Evolutionary conservation across 2,888 invertebrate genomes (phyloP).

Genomic region (Drosophila kuntzei): DNA sequence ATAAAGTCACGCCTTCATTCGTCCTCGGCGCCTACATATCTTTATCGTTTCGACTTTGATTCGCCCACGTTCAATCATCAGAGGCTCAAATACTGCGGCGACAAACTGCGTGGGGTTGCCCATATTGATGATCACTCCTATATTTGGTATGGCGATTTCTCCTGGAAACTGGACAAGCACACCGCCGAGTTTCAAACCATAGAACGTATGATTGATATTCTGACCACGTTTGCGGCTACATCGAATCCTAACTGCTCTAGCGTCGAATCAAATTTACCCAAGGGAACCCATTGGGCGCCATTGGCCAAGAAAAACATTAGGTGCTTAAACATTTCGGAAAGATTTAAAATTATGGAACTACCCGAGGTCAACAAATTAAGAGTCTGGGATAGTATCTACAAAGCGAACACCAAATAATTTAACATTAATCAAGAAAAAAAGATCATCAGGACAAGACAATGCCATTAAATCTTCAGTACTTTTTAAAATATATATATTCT

Average conservation of each 20-base stretch:
- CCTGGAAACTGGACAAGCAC: conserved; percentile 74
- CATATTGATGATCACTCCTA: conserved; percentile 85
- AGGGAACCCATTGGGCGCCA: conserved; percentile 55
- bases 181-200: conserved; percentile 82
- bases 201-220: conserved; percentile 82
- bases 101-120: conserved; percentile 77
- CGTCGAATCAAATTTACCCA: conserved; percentile 21
- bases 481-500: background rate
- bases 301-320: conserved; percentile 58
- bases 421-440: background rate
- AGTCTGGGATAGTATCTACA: conserved; percentile 79
- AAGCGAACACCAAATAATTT: conserved; percentile 12
- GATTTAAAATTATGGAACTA: conserved; percentile 72
- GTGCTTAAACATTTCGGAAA: conserved; percentile 79
- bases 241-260: conserved; percentile 80
- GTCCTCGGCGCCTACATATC: conserved; percentile 75
- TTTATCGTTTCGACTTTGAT: conserved; percentile 84
- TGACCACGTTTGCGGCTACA: conserved; percentile 80
- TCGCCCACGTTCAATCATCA: conserved; percentile 84
- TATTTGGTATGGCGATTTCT: conserved; percentile 81
- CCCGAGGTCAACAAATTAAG: conserved; percentile 80
- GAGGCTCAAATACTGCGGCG: conserved; percentile 80
- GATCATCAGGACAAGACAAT: background rate
- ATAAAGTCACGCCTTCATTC: conserved; percentile 65
- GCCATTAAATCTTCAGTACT: conserved; percentile 24